phyloP scores from a whole-genome alignment of 35 echinoderm and acorn worm species.

The Lytechinus variegatus region DNA sequence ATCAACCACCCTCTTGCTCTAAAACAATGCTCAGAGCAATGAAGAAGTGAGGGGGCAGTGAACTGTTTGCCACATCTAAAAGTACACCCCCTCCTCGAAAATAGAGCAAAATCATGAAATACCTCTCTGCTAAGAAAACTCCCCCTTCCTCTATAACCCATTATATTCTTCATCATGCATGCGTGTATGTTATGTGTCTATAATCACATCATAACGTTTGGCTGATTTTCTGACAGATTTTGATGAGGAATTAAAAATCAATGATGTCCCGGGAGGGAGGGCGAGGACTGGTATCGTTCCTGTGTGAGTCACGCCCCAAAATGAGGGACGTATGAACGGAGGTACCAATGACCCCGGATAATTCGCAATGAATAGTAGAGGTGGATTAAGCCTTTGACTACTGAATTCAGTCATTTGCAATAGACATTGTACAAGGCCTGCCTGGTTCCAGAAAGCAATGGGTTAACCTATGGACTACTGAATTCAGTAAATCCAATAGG shows the following conservation, averaged over 20 bases:
- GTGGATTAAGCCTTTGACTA: neutral
- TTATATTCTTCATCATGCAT: neutral
- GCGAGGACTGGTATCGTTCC: neutral
- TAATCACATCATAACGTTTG: slow-evolving; percentile 6
- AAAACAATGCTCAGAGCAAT: neutral
- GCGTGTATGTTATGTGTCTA: slow-evolving; percentile 1
- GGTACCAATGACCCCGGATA: neutral
- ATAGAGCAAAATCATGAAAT: neutral
- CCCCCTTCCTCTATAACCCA: neutral
- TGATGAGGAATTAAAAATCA: slow-evolving; percentile 20
- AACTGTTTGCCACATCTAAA: neutral
- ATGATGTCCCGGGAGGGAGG: neutral
- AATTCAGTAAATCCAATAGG: too few species aligned
- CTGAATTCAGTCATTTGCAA: too few species aligned
- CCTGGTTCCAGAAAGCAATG: too few species aligned
- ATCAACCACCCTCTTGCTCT: neutral
- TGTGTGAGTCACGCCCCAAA: neutral
- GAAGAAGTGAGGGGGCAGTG: neutral
- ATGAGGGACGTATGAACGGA: neutral
- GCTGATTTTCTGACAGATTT: neutral
- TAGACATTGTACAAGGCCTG: too few species aligned
- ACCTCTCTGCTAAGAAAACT: neutral
- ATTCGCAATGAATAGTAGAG: neutral
- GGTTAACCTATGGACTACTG: too few species aligned
- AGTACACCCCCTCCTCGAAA: neutral